Evolutionary conservation across 2,797 vertebrate species (phyloP).

Genomic region (Numenius phaeopus): DNA sequence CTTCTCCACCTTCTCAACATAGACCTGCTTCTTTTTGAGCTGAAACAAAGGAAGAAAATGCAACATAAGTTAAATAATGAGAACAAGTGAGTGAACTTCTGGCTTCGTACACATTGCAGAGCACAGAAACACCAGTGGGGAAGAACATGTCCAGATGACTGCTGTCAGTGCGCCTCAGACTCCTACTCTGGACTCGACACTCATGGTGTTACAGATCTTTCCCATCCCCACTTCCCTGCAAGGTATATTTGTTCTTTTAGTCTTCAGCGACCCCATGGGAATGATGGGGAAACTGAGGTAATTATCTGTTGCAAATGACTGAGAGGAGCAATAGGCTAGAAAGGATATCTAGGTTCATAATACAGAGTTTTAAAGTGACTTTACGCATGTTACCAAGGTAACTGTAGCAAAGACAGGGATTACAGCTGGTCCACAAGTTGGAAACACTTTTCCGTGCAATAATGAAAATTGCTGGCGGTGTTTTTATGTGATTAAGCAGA

Average conservation of each 20-base stretch:
- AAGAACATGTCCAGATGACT: neutral
- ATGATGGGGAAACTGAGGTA: neutral
- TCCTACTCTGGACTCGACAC: neutral
- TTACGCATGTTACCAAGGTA: neutral
- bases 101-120: neutral
- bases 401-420: neutral
- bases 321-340: neutral
- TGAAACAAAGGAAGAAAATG: slow-evolving; percentile 52
- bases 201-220: neutral
- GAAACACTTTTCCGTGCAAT: neutral
- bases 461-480: neutral
- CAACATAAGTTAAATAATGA: accelerated
- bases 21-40: slow-evolving; percentile 99
- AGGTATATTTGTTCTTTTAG: neutral
- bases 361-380: neutral
- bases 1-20: slow-evolving; percentile 97
- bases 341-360: neutral
- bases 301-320: neutral
- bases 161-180: neutral
- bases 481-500: neutral
- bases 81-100: accelerated
- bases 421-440: neutral
- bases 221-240: neutral
- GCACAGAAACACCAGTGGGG: neutral
- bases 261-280: neutral